These are phyloP conservation scores for Myotis findleyi DNA, from an alignment of 2,797 vertebrate species.

Conservation along the genomic window DNA sequence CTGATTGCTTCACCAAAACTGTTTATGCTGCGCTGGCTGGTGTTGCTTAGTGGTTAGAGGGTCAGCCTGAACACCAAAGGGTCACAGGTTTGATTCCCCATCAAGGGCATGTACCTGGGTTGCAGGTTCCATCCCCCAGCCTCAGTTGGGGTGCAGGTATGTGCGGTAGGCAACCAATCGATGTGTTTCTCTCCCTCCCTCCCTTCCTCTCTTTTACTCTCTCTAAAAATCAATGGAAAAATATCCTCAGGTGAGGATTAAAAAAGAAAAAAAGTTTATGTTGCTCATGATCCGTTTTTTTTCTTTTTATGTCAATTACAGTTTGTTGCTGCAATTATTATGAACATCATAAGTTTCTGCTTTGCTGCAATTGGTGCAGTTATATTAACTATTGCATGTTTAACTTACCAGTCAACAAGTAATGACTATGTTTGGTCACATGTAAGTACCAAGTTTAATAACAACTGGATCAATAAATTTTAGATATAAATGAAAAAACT, in stretches of 20 bases:
- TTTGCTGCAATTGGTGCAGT: not conserved
- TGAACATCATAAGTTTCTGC: not conserved
- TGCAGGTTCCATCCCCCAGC: not conserved
- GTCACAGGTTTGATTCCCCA: not conserved
- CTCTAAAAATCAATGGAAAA: not conserved
- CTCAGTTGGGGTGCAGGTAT: not conserved
- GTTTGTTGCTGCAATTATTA: not conserved
- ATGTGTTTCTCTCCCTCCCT: not conserved
- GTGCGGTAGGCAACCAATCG: not conserved
- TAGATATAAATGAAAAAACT: conserved; percentile 26
- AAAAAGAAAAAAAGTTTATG: not conserved
- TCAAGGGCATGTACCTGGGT: not conserved
- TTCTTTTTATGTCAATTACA: conserved; percentile 13
- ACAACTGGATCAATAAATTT: not conserved
- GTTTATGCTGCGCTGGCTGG: not conserved
- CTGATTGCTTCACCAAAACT: not conserved
- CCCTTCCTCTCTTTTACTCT: not conserved
- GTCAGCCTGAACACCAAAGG: not conserved
- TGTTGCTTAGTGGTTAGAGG: not conserved
- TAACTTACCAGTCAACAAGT: not conserved
- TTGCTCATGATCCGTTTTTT: not conserved
- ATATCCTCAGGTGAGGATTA: not conserved
- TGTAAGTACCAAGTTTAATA: conserved; percentile 65
- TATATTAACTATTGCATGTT: not conserved
- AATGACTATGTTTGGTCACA: conserved; percentile 34